Evolutionary conservation across 2,797 vertebrate species (phyloP), one percentile per base, ranked within the genome.

Genomic region (Tokudaia muenninki): DNA sequence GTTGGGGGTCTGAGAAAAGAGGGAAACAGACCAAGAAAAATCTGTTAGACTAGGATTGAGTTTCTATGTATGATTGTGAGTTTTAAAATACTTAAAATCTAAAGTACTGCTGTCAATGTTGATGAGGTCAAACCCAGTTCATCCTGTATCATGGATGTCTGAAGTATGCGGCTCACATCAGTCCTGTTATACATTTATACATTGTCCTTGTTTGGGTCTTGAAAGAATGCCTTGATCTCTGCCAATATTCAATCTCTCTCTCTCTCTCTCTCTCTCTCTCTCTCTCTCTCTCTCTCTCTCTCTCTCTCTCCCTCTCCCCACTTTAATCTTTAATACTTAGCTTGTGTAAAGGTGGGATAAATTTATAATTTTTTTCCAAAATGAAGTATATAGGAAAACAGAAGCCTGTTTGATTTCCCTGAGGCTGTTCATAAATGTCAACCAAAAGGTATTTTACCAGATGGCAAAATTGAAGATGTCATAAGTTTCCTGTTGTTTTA

Each of bases 281-380:
- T 19, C 31, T n/a, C 34, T n/a, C 34, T 70, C 31, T 3, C 67
- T 70, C 67, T 17, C 67, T 34, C 29, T 17, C 67, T 70, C 31
- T 7, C 63, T 31, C 63, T 6, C 26, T 12, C 63, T 12, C 63
- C 14, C 14, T n/a, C 70, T 41, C 3, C 87, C 50, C 34, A 67
- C 57, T 92, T 94, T 79, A 72, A 50, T 93, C 57, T 92, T 94
- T 79, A 72, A 50, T 93, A 59, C 17, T 93, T 92, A 65, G 37
- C 65, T 91, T 84, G n/a, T 91, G 29, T 79, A 26, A 63, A 93
- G 29, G 79, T 41, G 79, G 41, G 77, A 61, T 84, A 92, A 41
- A 92, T 74, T 95, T 72, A 50, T 6, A 89, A 81, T 37, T 67
- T 67, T 2, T 52, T 90, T 72, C 37, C 47, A 90, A 89, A 92